Conservation (phyloP, 2,888 invertebrate species). For the Sisyra nigra region DNA sequence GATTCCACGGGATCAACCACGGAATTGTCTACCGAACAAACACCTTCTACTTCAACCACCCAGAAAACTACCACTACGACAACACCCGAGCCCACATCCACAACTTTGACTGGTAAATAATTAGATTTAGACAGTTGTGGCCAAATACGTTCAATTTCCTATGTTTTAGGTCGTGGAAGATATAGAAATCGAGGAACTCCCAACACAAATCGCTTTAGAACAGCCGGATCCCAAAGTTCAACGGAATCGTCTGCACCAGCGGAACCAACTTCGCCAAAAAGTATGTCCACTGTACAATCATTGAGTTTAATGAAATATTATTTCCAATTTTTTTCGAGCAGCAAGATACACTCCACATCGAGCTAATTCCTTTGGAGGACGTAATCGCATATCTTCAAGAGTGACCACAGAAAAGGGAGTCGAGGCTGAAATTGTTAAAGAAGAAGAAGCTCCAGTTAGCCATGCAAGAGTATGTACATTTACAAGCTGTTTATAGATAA, state of each 20-base stretch:
- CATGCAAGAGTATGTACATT: conserved; percentile 18
- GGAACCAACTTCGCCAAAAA: too few species aligned
- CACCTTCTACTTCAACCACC: conserved; percentile 36
- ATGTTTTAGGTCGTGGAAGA: background rate
- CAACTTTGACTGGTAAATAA: conserved; percentile 24
- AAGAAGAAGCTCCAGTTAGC: conserved; percentile 26
- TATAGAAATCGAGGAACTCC: background rate
- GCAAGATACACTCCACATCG: conserved; percentile 20
- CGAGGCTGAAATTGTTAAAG: conserved; percentile 24
- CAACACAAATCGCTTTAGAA: background rate
- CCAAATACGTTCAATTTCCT: background rate
- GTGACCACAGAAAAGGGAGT: conserved; percentile 20
- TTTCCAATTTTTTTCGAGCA: conserved; percentile 5
- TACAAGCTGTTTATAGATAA: background rate
- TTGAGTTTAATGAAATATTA: too few species aligned
- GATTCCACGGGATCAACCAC: conserved; percentile 25
- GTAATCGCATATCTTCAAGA: conserved; percentile 21
- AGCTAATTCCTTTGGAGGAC: conserved; percentile 29
- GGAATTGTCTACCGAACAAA: conserved; percentile 29
- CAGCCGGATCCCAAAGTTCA: conserved; percentile 22
- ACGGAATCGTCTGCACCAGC: conserved; percentile 10
- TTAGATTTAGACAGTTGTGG: background rate
- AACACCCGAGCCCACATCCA: conserved; percentile 28
- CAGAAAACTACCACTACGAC: conserved; percentile 35
- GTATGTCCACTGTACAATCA: too few species aligned